Conservation (phyloP, 2,797 vertebrate genomes). For the Bucorvus abyssinicus region DNA sequence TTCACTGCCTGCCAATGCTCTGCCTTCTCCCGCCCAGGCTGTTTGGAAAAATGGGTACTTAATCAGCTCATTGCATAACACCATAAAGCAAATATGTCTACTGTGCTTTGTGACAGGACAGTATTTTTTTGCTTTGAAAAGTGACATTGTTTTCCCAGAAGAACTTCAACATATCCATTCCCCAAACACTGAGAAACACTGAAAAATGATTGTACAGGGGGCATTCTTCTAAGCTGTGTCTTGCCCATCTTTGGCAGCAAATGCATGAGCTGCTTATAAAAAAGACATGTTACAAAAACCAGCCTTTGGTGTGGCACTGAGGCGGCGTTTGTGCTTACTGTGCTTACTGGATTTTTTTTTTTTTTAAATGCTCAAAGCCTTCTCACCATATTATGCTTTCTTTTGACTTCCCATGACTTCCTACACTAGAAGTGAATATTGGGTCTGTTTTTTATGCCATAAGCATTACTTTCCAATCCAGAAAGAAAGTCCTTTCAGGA, state of each 20-base stretch:
- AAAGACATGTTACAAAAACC: background rate
- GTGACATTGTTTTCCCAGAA: background rate
- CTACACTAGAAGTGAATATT: background rate
- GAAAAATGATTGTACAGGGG: background rate
- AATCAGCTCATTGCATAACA: background rate
- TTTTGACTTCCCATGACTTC: background rate
- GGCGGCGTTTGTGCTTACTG: background rate
- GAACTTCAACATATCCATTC: background rate
- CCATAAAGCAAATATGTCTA: background rate
- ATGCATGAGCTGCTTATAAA: background rate
- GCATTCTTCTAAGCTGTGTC: background rate
- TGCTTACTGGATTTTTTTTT: background rate
- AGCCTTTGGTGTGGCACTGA: background rate
- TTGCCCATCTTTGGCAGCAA: background rate
- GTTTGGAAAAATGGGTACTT: background rate
- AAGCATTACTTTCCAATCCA: background rate
- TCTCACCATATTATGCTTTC: background rate
- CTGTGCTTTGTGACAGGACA: background rate
- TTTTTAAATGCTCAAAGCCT: background rate
- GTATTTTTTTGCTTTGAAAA: background rate
- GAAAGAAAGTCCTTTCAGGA: background rate
- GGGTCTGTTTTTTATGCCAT: accelerated
- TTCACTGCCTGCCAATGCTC: background rate
- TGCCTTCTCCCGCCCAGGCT: background rate
- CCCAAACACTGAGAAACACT: background rate